Evolutionary conservation across 2,113 vertebrate species (phyloP).

Genomic region (Xenopus tropicalis): DNA sequence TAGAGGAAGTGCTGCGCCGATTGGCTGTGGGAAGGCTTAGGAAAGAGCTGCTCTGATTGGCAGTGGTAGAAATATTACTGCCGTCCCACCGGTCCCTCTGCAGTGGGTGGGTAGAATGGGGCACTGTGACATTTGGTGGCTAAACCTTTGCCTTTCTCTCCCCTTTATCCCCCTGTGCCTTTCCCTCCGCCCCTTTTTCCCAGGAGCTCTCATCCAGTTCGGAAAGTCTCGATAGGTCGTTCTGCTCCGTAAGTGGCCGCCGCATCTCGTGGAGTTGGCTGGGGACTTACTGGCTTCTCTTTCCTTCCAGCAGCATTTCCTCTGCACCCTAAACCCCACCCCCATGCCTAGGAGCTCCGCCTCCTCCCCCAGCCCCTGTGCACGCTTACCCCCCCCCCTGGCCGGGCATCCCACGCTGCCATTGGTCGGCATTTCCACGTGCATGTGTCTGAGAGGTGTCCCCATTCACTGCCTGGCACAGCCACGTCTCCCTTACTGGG

Average conservation of each 20-base stretch:
- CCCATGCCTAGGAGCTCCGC: neutral
- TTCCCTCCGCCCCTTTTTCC: constrained; percentile 56
- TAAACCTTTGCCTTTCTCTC: constrained; percentile 68
- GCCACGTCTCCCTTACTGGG: too few species aligned
- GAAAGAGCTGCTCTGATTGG: too few species aligned
- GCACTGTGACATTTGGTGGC: constrained; percentile 43
- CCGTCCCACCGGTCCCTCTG: neutral
- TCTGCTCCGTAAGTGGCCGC: constrained; percentile 82
- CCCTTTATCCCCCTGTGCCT: constrained; percentile 52
- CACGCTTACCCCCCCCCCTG: neutral
- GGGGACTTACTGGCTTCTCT: constrained; percentile 57
- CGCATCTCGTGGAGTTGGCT: constrained; percentile 45
- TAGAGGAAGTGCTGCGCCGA: too few species aligned
- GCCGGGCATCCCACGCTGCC: neutral
- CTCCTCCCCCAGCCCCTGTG: neutral
- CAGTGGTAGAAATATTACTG: too few species aligned
- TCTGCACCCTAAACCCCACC: constrained; percentile 41
- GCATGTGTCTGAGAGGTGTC: too few species aligned
- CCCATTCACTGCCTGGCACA: too few species aligned
- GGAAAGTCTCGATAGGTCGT: constrained; percentile 80
- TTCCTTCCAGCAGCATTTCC: constrained; percentile 64
- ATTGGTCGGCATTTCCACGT: neutral
- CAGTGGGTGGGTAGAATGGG: constrained; percentile 14
- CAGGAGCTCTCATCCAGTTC: constrained; percentile 85
- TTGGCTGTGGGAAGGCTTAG: too few species aligned